Evolutionary conservation across 2,888 invertebrate genomes (phyloP).

Genomic region (Selenia dentaria): DNA sequence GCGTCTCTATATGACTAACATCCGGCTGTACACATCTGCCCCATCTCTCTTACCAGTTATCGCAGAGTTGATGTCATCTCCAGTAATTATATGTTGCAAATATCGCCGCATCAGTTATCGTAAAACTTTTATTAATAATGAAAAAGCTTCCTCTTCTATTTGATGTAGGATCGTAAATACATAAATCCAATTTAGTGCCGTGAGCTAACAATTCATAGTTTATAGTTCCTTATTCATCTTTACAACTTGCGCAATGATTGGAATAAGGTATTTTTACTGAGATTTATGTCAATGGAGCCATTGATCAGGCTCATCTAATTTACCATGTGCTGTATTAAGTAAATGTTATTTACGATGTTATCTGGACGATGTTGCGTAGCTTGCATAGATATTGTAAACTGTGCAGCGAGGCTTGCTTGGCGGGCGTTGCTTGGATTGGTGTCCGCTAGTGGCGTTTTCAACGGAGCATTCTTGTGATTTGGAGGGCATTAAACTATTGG

Average conservation of each 20-base stretch:
- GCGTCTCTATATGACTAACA: constrained; percentile 69
- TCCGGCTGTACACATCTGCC: constrained; percentile 75
- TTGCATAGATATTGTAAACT: too few relatives aligned
- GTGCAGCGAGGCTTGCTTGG: too few relatives aligned
- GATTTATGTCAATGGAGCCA: constrained; percentile 57
- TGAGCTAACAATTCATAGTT: constrained; percentile 38
- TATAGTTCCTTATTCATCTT: constrained; percentile 49
- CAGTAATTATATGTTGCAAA: constrained; percentile 30
- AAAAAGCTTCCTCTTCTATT: constrained; percentile 36
- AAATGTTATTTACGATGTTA: constrained; percentile 49
- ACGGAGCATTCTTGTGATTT: too few relatives aligned
- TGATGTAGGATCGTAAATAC: constrained; percentile 34
- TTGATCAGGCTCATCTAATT: constrained; percentile 49
- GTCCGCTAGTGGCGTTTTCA: too few relatives aligned
- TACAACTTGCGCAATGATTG: constrained; percentile 51
- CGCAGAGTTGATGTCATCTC: constrained; percentile 35
- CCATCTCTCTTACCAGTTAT: constrained; percentile 43
- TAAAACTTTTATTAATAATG: constrained; percentile 34
- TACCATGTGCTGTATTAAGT: constrained; percentile 55
- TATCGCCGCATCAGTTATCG: constrained; percentile 32
- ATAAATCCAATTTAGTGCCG: constrained; percentile 42
- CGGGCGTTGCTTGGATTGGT: too few relatives aligned
- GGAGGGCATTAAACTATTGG: too few relatives aligned
- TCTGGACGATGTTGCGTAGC: too few relatives aligned
- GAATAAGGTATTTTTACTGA: constrained; percentile 38